phyloP scores from a whole-genome alignment of 2,888 invertebrate genomes.

The Sinelater perroti region DNA sequence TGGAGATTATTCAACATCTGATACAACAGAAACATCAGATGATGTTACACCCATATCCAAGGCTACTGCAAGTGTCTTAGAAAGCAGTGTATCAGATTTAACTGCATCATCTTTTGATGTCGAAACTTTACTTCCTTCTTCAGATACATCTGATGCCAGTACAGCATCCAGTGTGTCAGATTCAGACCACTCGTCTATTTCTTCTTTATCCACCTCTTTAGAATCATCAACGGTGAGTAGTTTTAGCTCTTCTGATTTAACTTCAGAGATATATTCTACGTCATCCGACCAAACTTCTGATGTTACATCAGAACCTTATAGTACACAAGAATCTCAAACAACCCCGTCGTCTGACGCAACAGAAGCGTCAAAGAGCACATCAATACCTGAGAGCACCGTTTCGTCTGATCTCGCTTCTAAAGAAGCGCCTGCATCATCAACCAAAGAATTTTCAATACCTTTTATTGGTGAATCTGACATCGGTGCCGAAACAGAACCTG shows the following conservation, averaged over 20 bases:
- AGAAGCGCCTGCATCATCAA: slow-evolving; percentile 14
- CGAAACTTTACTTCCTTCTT: slow-evolving; percentile 19
- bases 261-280: too few relatives aligned
- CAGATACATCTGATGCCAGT: slow-evolving; percentile 25
- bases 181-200: too few relatives aligned
- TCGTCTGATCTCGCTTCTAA: slow-evolving; percentile 19
- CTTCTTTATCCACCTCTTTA: too few relatives aligned
- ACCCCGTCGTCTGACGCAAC: too few relatives aligned
- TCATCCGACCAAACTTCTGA: slow-evolving; percentile 2
- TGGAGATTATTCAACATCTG: slow-evolving; percentile 31
- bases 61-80: slow-evolving; percentile 4
- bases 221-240: too few relatives aligned
- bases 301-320: slow-evolving; percentile 12
- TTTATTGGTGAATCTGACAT: slow-evolving; percentile 20
- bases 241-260: slow-evolving; percentile 9
- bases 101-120: slow-evolving; percentile 4
- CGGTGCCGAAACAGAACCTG: slow-evolving; percentile 24
- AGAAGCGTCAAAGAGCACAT: too few relatives aligned
- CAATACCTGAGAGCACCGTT: slow-evolving; percentile 29
- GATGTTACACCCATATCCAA: too few relatives aligned
- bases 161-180: slow-evolving; percentile 32
- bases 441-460: not conserved
- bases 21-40: slow-evolving; percentile 1
- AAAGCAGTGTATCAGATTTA: slow-evolving; percentile 6
- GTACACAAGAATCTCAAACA: too few relatives aligned